These are phyloP conservation scores for Trichonephila inaurata DNA, from an alignment of 1,140 invertebrate species.

Conservation along the genomic window DNA sequence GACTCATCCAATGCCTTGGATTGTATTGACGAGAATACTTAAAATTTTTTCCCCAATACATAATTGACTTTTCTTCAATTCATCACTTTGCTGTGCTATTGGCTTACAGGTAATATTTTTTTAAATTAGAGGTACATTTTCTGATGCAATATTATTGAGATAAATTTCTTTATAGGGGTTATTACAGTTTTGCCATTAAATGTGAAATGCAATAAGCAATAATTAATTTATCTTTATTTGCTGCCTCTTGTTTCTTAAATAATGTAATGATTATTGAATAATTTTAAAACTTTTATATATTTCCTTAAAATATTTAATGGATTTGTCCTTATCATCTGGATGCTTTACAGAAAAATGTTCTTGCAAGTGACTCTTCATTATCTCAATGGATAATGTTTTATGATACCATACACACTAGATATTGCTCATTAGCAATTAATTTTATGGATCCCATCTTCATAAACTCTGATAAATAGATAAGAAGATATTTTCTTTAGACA, in stretches of 20 bases:
- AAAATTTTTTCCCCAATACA: background rate
- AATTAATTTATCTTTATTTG: background rate
- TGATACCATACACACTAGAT: too few relatives aligned
- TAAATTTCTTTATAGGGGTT: background rate
- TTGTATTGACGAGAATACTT: background rate
- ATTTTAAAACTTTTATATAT: background rate
- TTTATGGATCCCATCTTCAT: background rate
- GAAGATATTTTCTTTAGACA: background rate
- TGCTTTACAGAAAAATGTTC: background rate
- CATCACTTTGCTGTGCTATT: background rate
- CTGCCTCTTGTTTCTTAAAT: background rate
- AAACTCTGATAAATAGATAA: background rate
- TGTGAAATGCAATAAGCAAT: background rate
- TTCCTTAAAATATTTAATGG: background rate
- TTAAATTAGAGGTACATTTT: background rate
- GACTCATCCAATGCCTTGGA: background rate
- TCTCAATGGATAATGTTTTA: too few relatives aligned
- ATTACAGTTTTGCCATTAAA: background rate
- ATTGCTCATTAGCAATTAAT: background rate
- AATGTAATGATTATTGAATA: background rate
- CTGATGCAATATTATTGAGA: background rate
- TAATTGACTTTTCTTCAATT: background rate
- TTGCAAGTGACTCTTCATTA: background rate
- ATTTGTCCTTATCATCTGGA: background rate
- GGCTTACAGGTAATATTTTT: background rate